A percentile compares a stretch with the other conserved stretches of the same genome.
Conservation (phyloP, 1,140 invertebrate genomes). For the Atta colombica region DNA sequence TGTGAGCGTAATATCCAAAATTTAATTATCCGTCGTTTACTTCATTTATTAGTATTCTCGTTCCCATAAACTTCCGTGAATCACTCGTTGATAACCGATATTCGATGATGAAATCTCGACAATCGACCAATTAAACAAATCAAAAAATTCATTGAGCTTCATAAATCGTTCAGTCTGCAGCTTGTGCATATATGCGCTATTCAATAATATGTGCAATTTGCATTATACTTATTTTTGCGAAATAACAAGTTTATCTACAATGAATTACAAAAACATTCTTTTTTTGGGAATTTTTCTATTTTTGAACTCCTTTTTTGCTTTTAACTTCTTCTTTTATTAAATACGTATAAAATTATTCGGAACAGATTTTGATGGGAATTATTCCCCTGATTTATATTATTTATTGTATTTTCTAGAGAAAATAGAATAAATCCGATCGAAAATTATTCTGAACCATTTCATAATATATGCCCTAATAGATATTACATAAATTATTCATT, state of each 20-base stretch:
- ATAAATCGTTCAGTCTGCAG: not conserved
- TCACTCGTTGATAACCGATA: not conserved
- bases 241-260: not conserved
- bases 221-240: not conserved
- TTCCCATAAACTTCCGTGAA: constrained; percentile 9
- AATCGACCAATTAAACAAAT: constrained; percentile 22
- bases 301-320: not conserved
- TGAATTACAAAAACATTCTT: not conserved
- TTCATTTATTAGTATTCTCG: constrained; percentile 31
- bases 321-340: not conserved
- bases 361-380: too few relatives aligned
- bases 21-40: constrained; percentile 55
- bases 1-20: constrained; percentile 29
- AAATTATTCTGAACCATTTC: too few relatives aligned
- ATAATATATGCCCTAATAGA: too few relatives aligned
- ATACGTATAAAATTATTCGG: too few relatives aligned
- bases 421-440: too few relatives aligned
- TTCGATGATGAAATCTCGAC: constrained; percentile 12
- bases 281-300: not conserved
- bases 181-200: not conserved
- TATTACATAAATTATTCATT: not conserved
- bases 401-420: too few relatives aligned
- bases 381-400: too few relatives aligned
- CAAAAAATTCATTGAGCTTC: constrained; percentile 8
- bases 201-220: not conserved